Evolutionary conservation across 2,797 vertebrate genomes (phyloP), one percentile per base, ranked within the genome.

Genomic region (Sardinella longiceps): DNA sequence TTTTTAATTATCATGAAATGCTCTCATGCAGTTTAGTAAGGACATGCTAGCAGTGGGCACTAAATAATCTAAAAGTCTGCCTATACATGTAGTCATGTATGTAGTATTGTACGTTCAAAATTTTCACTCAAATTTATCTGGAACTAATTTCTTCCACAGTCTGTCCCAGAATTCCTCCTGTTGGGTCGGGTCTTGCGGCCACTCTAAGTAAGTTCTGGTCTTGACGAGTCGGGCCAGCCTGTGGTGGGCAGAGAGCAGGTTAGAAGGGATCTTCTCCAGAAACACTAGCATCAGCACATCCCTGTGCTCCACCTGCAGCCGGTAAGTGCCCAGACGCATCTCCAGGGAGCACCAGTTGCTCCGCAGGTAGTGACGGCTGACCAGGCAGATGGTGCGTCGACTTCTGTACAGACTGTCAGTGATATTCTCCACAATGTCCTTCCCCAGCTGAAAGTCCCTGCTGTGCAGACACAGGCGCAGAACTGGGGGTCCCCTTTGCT

Each of bases 281-380:
- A 93, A 91, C 33, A 92, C 88, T 84, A 93, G 82, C 58, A 92
- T 86, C 18, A 92, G 88, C 58, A 91, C 89, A 0, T 92, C 91
- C 1, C 89, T 90, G 70, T 88, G 88, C 1, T 93, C 90, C 18
- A 83, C 90, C 11, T 92, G 86, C 5, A 90, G 89, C 86, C 90
- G 87, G 80, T 90, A 81, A 85, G 93, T 94, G 90, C 94, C 94
- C 25, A 93, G 46, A 89, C 94, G 94, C 66, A 95, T 92, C 88
- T 95, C 94, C 83, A 84, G 91, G 89, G 95, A 95, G 88, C 95
- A 95, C 95, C 94, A 95, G 85, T 95, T 94, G 12, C 94, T 95
- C 86, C 93, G 88, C 0, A 95, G 91, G 83, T 93, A 95, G 80
- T 81, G 83, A 9, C 14, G 90, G 53, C 92, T 95, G 91, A 96